These are phyloP conservation scores for Parasteatoda tepidariorum DNA, from an alignment of 1,140 invertebrate species.

Conservation along the genomic window DNA sequence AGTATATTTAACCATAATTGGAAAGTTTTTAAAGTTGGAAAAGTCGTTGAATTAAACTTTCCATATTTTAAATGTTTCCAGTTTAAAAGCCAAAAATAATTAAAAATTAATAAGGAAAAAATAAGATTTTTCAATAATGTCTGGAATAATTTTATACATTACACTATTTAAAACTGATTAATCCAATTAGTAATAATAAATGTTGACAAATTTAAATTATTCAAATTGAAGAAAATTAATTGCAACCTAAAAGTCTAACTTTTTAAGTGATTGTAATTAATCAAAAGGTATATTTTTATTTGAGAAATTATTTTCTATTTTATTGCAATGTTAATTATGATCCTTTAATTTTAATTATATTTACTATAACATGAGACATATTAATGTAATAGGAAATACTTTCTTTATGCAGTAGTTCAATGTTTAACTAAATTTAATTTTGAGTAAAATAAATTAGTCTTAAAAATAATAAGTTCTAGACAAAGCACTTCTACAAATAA, in stretches of 20 bases:
- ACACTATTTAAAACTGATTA: neutral
- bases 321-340: no score
- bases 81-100: neutral
- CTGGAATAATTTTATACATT: neutral
- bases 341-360: no score
- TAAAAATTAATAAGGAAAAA: neutral
- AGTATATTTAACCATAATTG: no score
- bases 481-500: no score
- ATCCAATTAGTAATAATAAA: neutral
- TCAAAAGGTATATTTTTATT: neutral
- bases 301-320: neutral
- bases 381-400: no score
- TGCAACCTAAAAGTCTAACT: neutral
- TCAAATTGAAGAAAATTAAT: neutral
- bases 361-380: no score
- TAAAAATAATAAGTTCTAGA: no score
- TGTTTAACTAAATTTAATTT: no score
- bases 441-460: no score
- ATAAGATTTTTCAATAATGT: neutral
- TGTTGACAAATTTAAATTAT: neutral
- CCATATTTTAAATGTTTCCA: neutral
- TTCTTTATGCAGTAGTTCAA: no score
- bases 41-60: neutral
- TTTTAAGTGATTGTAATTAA: neutral
- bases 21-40: no score